Evolutionary conservation across 2,113 vertebrate genomes (phyloP), one percentile per base, ranked within the genome.

Genomic region (Hippocampus comes): DNA sequence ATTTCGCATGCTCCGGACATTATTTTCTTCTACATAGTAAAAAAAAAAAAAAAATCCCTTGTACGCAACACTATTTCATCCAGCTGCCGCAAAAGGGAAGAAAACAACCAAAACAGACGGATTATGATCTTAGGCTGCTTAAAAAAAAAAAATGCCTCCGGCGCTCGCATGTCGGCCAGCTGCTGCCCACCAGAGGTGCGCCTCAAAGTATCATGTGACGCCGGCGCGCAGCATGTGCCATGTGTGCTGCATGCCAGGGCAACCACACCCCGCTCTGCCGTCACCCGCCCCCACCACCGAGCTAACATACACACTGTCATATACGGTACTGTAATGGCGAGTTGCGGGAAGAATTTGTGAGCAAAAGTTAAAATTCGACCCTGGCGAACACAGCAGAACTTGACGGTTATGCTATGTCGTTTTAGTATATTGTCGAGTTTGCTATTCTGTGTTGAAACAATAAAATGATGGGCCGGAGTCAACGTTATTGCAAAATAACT

Each of bases 31-130:
- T 10, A 41, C 41, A 23, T 23, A 10, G 5, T 38, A 6, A 38
- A 38, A 38, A 38, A 38, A 38, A 38, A 38, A 5, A 2, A 23
- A 42, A 42, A 43, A 46, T 14, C 23, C 41, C 46, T 17, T 2
- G 61, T 41, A 78, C 4, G 11, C 53, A 23, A 78, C 63, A 18
- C 53, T 27, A 38, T 72, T 41, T 42, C 61, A 14, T 56, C 77
- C 78, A 81, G 79, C 73, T 89, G 84, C 70, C 84, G 61, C 63
- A 69, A 66, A 79, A 69, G 53, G 17, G 69, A 46, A 79, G 42
- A 82, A 86, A 79, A 89, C 70, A 85, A 7, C 82, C 78, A 82
- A 89, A 89, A 89, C 89, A 90, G 80, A 79, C 73, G 84, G 86
- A 84, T 91, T 86, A 92, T 85, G 79, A 88, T 84, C 68, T 91